phyloP scores from a whole-genome alignment of 2,113 vertebrate species.

The cattle (Bos taurus) region DNA sequence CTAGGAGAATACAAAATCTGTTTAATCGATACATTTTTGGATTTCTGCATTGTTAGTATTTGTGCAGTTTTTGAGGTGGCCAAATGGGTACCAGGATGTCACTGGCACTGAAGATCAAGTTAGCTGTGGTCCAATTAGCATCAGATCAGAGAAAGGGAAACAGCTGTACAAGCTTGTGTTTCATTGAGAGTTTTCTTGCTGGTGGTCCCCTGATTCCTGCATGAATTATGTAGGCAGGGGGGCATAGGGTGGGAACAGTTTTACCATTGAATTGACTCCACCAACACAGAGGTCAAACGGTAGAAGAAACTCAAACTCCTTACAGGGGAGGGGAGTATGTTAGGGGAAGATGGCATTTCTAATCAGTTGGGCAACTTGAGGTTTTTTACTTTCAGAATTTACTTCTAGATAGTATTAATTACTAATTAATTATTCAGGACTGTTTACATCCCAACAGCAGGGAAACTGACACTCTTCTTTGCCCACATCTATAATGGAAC shows the following conservation, averaged over 20 bases:
- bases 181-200: conserved; percentile 33
- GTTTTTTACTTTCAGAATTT: conserved; percentile 34
- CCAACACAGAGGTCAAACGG: background rate
- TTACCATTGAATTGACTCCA: background rate
- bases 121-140: conserved; percentile 32
- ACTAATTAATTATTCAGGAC: background rate
- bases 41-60: conserved; percentile 52
- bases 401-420: conserved; percentile 29
- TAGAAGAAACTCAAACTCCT: background rate
- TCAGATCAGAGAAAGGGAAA: background rate
- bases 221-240: background rate
- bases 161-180: background rate
- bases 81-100: background rate
- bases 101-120: conserved; percentile 22
- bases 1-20: conserved; percentile 68
- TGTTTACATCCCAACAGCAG: conserved; percentile 48
- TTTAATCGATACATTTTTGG: conserved; percentile 56
- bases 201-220: background rate
- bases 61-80: conserved; percentile 9
- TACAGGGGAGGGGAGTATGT: background rate
- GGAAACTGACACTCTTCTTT: conserved; percentile 41
- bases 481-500: background rate
- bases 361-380: background rate
- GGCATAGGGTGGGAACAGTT: background rate
- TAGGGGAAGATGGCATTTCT: background rate